These are phyloP conservation scores for Ailurus styani DNA, from an alignment of 2,113 vertebrate species.

Conservation along the genomic window DNA sequence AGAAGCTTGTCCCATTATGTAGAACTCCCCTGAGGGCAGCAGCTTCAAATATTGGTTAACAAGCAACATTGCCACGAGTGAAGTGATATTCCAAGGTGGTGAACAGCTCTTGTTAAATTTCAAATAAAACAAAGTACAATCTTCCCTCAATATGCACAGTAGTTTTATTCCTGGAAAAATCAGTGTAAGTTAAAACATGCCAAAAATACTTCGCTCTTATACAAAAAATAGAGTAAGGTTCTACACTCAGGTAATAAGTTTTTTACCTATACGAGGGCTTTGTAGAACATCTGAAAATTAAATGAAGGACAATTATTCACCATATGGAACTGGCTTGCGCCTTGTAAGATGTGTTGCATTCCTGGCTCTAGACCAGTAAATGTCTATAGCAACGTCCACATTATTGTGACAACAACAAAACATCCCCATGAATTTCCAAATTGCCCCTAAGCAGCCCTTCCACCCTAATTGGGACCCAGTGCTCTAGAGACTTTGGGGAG, in stretches of 20 bases:
- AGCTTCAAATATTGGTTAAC: not conserved
- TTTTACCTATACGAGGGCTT: not conserved
- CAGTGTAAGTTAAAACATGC: not conserved
- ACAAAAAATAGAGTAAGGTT: not conserved
- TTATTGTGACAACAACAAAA: not conserved
- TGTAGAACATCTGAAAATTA: not conserved
- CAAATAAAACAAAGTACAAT: not conserved
- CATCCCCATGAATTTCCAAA: not conserved
- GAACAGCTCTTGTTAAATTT: not conserved
- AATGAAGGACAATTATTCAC: not conserved
- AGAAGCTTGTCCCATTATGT: not conserved
- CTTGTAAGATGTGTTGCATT: not conserved
- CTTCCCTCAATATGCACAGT: not conserved
- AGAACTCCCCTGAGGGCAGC: not conserved
- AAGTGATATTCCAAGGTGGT: conserved; percentile 2
- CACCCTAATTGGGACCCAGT: not conserved
- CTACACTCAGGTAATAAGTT: not conserved
- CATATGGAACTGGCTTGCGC: not conserved
- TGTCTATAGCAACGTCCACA: not conserved
- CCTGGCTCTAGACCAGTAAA: not conserved
- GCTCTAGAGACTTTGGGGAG: not conserved
- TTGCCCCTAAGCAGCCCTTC: not conserved
- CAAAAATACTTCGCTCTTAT: not conserved
- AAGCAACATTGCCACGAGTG: not conserved
- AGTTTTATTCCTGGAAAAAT: not conserved